Conservation (phyloP, 2,888 invertebrate genomes). For the Brachypalpus laphriformis region DNA sequence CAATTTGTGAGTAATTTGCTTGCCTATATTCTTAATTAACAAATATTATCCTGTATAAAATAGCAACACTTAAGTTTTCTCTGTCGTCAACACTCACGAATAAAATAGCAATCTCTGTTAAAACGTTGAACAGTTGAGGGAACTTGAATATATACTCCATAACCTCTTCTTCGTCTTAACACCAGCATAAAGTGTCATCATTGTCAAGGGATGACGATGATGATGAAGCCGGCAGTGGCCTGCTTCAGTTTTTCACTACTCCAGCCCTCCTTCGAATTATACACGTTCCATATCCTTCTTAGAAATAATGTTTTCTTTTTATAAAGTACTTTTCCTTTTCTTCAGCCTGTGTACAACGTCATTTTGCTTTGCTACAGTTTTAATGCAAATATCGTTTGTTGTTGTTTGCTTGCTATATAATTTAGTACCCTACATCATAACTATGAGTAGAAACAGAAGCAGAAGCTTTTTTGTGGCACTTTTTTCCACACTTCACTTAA, state of each 20-base stretch:
- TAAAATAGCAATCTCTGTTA: conserved; percentile 29
- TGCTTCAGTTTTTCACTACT: conserved; percentile 19
- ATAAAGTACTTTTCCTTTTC: conserved; percentile 17
- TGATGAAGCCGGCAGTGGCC: conserved; percentile 7
- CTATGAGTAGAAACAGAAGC: not conserved
- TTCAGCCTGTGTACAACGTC: conserved; percentile 14
- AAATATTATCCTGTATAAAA: conserved; percentile 41
- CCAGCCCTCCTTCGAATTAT: conserved; percentile 26
- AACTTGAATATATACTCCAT: conserved; percentile 42
- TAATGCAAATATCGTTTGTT: conserved; percentile 35
- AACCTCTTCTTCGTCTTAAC: conserved; percentile 40
- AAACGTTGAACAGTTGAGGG: conserved; percentile 42
- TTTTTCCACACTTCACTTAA: conserved; percentile 7
- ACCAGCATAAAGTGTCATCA: conserved; percentile 50
- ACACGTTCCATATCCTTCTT: conserved; percentile 19
- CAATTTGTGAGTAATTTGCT: conserved; percentile 37
- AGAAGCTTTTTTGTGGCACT: not conserved
- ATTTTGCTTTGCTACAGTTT: conserved; percentile 12
- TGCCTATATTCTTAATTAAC: conserved; percentile 47
- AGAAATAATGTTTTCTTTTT: conserved; percentile 36
- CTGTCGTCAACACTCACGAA: conserved; percentile 17
- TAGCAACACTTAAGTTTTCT: conserved; percentile 35
- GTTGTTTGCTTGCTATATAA: conserved; percentile 36
- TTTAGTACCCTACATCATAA: conserved; percentile 30
- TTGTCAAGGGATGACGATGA: conserved; percentile 29